phyloP scores from a whole-genome alignment of 2,888 invertebrate species.

The Drosophila atripex region DNA sequence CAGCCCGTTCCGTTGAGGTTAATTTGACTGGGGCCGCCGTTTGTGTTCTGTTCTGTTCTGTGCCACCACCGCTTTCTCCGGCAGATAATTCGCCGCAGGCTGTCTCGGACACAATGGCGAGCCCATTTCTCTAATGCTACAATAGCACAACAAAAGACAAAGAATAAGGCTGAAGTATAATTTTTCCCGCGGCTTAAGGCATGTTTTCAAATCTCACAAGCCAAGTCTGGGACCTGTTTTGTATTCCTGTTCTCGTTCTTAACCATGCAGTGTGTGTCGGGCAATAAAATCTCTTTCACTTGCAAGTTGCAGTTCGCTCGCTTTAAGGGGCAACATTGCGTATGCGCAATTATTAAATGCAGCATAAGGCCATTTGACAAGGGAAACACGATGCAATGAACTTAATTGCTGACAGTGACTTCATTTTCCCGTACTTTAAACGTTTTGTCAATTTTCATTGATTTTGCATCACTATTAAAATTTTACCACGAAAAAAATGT shows the following conservation, averaged over 20 bases:
- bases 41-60: constrained; percentile 36
- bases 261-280: constrained; percentile 40
- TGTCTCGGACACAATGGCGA: constrained; percentile 51
- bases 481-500: constrained; percentile 29
- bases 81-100: constrained; percentile 58
- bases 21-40: constrained; percentile 69
- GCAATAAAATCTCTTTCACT: constrained; percentile 53
- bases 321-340: constrained; percentile 70
- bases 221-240: constrained; percentile 3
- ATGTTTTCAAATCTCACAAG: constrained; percentile 28
- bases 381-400: constrained; percentile 37
- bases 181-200: constrained; percentile 13
- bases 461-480: constrained; percentile 28
- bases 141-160: constrained; percentile 32
- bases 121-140: constrained; percentile 23
- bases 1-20: constrained; percentile 52
- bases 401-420: constrained; percentile 30
- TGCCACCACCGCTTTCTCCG: neutral
- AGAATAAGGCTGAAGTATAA: constrained; percentile 25
- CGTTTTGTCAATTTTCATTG: constrained; percentile 32
- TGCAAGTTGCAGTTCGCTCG: constrained; percentile 47
- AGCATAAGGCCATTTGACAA: constrained; percentile 55
- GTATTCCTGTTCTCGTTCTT: constrained; percentile 20
- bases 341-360: constrained; percentile 77
- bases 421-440: neutral